A percentile compares a stretch with the other conserved stretches of the same genome.
Conservation (phyloP, 1,140 invertebrate species). For the Drosophila burlai region DNA sequence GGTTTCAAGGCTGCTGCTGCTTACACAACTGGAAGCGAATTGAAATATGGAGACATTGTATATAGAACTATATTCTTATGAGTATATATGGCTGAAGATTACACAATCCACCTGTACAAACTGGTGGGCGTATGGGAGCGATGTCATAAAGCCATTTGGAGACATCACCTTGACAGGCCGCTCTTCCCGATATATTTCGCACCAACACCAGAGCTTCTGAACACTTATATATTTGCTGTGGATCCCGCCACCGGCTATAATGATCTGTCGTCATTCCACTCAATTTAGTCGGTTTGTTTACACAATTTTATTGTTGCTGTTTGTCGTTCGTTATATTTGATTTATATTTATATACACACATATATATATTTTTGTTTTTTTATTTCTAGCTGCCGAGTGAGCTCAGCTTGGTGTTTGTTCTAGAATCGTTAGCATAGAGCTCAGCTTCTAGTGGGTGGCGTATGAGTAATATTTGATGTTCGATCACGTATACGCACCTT, state of each 20-base stretch:
- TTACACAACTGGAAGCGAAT: conserved; percentile 49
- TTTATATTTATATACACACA: conserved; percentile 52
- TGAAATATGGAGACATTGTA: conserved; percentile 24
- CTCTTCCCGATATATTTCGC: conserved; percentile 40
- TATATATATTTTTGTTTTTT: neutral
- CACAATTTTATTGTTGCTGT: conserved; percentile 26
- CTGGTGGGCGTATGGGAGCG: conserved; percentile 51
- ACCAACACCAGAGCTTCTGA: conserved; percentile 22
- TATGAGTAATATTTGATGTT: conserved; percentile 59
- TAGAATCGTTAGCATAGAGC: conserved; percentile 19
- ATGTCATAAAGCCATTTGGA: conserved; percentile 51
- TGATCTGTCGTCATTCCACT: conserved; percentile 53
- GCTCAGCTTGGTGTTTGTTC: conserved; percentile 61
- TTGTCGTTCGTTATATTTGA: conserved; percentile 64
- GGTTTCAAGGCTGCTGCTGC: conserved; percentile 23
- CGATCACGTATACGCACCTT: conserved; percentile 63
- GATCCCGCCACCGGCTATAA: conserved; percentile 21
- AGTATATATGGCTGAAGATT: conserved; percentile 18
- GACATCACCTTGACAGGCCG: conserved; percentile 33
- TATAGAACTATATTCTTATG: conserved; percentile 23
- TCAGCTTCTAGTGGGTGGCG: conserved; percentile 49
- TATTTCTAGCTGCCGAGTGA: conserved; percentile 40
- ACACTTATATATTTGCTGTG: conserved; percentile 31
- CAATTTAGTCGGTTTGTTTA: conserved; percentile 52
- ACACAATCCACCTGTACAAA: conserved; percentile 53